A percentile compares a stretch with the other conserved stretches of the same genome.
phyloP scores from a whole-genome alignment of 1,140 invertebrate genomes.

The Halictus rubicundus region DNA sequence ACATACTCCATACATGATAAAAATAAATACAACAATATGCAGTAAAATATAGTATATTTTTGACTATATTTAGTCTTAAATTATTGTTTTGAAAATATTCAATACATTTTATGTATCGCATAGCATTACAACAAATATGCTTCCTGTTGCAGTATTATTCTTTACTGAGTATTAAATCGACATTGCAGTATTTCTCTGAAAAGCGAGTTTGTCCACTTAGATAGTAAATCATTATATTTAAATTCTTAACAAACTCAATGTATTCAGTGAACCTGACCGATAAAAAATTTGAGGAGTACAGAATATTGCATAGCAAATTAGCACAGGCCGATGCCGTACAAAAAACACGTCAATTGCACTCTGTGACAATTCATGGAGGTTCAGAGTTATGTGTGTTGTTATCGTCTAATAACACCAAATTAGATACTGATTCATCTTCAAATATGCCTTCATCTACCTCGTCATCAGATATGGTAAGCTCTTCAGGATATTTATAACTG shows the following conservation, averaged over 20 bases:
- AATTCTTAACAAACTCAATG: constrained; percentile 3
- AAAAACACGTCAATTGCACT: constrained; percentile 1
- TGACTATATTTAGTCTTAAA: not conserved
- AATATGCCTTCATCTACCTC: constrained; percentile 49
- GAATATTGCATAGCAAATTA: constrained; percentile 14
- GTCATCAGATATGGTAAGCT: constrained; percentile 30
- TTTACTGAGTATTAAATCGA: not conserved
- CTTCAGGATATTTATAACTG: constrained; percentile 38
- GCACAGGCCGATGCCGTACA: constrained; percentile 27
- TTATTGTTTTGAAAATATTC: not conserved
- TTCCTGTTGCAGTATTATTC: not conserved
- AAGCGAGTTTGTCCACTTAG: not conserved
- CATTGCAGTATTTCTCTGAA: not conserved
- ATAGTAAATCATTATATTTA: not conserved
- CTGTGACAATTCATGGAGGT: constrained; percentile 41
- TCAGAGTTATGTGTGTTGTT: constrained; percentile 34
- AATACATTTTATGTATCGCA: not conserved
- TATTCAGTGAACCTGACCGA: not conserved
- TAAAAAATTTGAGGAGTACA: constrained; percentile 23
- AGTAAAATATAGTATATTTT: not conserved
- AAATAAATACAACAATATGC: not conserved
- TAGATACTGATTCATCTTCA: constrained; percentile 33
- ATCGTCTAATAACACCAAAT: constrained; percentile 27
- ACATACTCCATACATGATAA: too few relatives aligned
- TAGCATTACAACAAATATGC: not conserved